phyloP scores from a whole-genome alignment of 2,888 invertebrate genomes.

The Andrena bucephala region DNA sequence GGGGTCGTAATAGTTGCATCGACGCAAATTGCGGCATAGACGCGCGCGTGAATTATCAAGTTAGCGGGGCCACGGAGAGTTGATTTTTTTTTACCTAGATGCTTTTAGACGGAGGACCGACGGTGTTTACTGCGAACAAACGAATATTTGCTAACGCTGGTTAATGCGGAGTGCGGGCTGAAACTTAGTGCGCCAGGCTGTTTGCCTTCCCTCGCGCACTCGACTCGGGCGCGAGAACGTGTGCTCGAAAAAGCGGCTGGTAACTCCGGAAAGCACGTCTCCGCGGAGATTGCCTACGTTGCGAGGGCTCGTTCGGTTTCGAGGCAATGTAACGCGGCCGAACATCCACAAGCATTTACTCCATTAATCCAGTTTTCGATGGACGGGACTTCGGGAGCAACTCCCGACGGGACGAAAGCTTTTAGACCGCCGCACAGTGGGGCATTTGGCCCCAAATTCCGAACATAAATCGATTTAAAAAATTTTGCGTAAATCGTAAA shows the following conservation, averaged over 20 bases:
- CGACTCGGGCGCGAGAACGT: background rate
- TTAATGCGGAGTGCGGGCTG: background rate
- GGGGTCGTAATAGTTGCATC: slow-evolving; percentile 22
- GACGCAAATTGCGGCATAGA: slow-evolving; percentile 14
- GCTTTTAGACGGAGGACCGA: background rate
- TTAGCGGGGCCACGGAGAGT: background rate
- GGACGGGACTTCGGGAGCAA: background rate
- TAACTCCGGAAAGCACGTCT: slow-evolving; percentile 4
- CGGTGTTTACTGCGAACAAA: background rate
- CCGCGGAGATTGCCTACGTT: slow-evolving; percentile 30
- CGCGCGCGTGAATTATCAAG: slow-evolving; percentile 8
- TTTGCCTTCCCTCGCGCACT: slow-evolving; percentile 27
- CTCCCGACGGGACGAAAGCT: background rate
- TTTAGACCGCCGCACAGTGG: background rate
- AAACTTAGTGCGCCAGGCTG: slow-evolving; percentile 15
- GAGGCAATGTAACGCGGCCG: slow-evolving; percentile 10
- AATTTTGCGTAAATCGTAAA: too few species aligned
- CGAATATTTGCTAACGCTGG: slow-evolving; percentile 20
- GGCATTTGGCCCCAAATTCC: too few species aligned
- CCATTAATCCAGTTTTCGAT: slow-evolving; percentile 38
- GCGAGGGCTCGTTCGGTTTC: slow-evolving; percentile 11
- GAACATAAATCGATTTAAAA: too few species aligned
- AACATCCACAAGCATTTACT: slow-evolving; percentile 23
- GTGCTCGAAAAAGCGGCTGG: slow-evolving; percentile 22
- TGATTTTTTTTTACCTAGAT: background rate